A percentile compares a stretch with the other conserved stretches of the same genome.
These are phyloP conservation scores for Melanotaenia duboulayi DNA, from an alignment of 2,113 vertebrate species.

Conservation along the genomic window DNA sequence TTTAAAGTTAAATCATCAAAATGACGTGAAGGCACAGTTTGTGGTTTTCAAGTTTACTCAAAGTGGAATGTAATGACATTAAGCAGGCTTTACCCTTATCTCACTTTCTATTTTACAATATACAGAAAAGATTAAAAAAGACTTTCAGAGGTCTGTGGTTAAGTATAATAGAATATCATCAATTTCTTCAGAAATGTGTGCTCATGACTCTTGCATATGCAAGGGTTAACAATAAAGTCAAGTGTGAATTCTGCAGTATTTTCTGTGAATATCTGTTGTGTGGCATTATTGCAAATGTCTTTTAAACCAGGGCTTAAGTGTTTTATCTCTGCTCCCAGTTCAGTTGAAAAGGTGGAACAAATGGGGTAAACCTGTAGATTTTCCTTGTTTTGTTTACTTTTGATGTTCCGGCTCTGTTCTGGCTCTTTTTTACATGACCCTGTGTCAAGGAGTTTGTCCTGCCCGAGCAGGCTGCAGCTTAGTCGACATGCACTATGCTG, in stretches of 20 bases:
- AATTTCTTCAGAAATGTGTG: not conserved
- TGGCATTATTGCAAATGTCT: not conserved
- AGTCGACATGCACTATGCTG: not conserved
- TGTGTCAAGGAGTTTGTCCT: not conserved
- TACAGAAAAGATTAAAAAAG: not conserved
- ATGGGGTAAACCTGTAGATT: not conserved
- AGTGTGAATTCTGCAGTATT: not conserved
- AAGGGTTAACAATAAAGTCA: not conserved
- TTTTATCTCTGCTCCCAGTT: not conserved
- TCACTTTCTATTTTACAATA: slow-evolving; percentile 4
- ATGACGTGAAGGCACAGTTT: slow-evolving; percentile 35
- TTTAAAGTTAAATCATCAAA: slow-evolving; percentile 18
- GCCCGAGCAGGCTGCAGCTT: not conserved
- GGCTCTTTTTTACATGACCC: not conserved
- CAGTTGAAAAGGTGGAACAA: not conserved
- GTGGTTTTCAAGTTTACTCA: slow-evolving; percentile 57
- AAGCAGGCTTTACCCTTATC: slow-evolving; percentile 2
- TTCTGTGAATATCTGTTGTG: not conserved
- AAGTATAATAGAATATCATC: not conserved
- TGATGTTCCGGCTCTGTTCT: slow-evolving; percentile 6
- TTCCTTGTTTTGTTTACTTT: not conserved
- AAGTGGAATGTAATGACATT: slow-evolving; percentile 37
- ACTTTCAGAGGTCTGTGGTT: not conserved
- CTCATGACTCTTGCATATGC: not conserved
- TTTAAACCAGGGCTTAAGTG: not conserved